These are phyloP conservation scores for Pipistrellus nathusii DNA, from an alignment of 2,797 vertebrate genomes.

Conservation along the genomic window DNA sequence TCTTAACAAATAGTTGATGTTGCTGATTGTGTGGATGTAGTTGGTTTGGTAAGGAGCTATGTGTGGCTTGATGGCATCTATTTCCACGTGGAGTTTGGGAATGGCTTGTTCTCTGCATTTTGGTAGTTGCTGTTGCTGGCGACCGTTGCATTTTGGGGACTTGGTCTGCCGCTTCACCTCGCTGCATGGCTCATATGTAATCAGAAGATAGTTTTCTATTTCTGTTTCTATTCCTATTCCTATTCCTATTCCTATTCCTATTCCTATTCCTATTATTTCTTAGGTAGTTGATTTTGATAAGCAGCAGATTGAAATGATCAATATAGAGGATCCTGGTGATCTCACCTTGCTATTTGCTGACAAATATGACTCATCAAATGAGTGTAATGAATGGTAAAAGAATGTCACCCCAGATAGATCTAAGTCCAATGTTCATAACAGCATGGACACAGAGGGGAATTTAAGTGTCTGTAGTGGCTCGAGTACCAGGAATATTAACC, in stretches of 20 bases:
- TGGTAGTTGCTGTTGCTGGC: neutral
- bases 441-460: neutral
- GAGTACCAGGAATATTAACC: neutral
- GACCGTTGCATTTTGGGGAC: neutral
- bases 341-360: constrained; percentile 1
- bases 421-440: neutral
- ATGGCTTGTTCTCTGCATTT: neutral
- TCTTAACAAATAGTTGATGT: neutral
- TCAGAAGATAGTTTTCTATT: constrained; percentile 14
- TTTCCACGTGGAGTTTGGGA: neutral
- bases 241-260: neutral
- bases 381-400: neutral
- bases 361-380: neutral
- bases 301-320: neutral
- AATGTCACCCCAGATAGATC: neutral
- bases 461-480: neutral
- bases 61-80: neutral
- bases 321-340: neutral
- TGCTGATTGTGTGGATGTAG: neutral
- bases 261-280: neutral
- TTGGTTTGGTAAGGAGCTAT: neutral
- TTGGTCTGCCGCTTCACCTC: neutral
- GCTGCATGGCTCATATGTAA: neutral
- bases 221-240: neutral
- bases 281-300: constrained; percentile 48